Evolutionary conservation across 2,797 vertebrate species (phyloP), one percentile per base, ranked within the genome.

Genomic region (Danio kyathit): DNA sequence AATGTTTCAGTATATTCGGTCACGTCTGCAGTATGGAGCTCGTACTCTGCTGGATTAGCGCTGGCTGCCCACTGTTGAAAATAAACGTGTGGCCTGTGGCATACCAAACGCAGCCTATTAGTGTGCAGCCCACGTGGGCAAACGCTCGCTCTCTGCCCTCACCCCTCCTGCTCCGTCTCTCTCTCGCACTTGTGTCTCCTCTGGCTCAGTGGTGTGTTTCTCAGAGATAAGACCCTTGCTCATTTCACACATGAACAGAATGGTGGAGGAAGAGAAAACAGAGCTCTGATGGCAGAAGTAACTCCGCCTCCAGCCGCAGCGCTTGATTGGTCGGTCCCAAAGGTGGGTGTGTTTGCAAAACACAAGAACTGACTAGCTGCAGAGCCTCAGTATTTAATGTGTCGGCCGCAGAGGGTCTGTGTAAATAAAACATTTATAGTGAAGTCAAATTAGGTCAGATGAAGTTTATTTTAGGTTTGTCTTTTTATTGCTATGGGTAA

Each of bases 221-320:
- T 90, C 89, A 89, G 92, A 94, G 94, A 94, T 94, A 94, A 94
- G 94, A 90, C 90, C 88, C 93, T 91, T 93, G 92, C 93, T 94
- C 92, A 94, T 94, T 94, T 94, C 94, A 94, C 94, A 94, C 92
- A 92, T 94, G 92, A 94, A 92, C 90, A 92, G 90, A 93, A 91
- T 90, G 71, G 71, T 52, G 63, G 78, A 44, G 63, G 41, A 60
- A 77, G 43, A 72, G 71, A 79, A 79, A 79, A 73, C 64, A 76
- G 65, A 46, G 77, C 80, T 83, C 56, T 71, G 67, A 84, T 41
- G 69, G 74, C 69, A 83, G 19, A 67, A 74, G 59, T 82, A 71
- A 72, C 60, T 82, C 59, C 65, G 56, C 78, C 66, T 71, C 48
- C 19, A 69, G 59, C 79, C 46, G 80, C 38, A 19, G 57, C 21